Conservation (phyloP, 1,140 invertebrate species). For the Catajapyx aquilonaris region DNA sequence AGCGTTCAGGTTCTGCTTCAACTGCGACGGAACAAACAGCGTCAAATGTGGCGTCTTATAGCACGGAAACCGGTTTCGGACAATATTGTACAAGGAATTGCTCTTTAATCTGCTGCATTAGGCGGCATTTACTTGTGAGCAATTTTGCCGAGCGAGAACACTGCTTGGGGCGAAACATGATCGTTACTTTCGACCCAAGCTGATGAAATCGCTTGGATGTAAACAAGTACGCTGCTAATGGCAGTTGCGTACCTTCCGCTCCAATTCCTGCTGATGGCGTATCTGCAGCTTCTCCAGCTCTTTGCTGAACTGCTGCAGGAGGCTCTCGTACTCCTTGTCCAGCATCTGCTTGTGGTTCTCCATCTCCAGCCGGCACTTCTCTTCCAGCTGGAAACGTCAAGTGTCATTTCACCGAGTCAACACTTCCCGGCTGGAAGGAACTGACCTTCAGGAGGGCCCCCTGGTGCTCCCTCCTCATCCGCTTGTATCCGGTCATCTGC, state of each 20-base stretch:
- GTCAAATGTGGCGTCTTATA: too few species aligned
- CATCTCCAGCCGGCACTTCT: slow-evolving; percentile 88
- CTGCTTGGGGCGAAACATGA: too few species aligned
- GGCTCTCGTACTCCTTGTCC: slow-evolving; percentile 89
- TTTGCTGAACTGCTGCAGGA: slow-evolving; percentile 72
- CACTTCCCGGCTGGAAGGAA: not conserved
- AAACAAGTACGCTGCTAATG: too few species aligned
- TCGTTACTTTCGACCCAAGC: too few species aligned
- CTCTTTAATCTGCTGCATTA: too few species aligned
- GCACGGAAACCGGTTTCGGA: too few species aligned
- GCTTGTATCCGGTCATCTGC: slow-evolving; percentile 97
- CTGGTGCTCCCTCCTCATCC: slow-evolving; percentile 93
- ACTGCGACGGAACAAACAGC: slow-evolving; percentile 13
- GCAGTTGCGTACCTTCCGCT: slow-evolving; percentile 37
- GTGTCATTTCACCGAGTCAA: not conserved
- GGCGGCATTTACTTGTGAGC: too few species aligned
- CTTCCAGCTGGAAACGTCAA: slow-evolving; percentile 40
- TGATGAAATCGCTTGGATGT: too few species aligned
- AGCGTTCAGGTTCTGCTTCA: slow-evolving; percentile 63
- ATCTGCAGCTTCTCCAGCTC: slow-evolving; percentile 77
- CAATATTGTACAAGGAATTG: not conserved
- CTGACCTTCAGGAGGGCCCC: slow-evolving; percentile 55
- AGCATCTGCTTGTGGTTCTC: slow-evolving; percentile 84
- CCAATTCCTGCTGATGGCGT: slow-evolving; percentile 76
- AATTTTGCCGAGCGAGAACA: too few species aligned